phyloP scores from a whole-genome alignment of 2,888 invertebrate species.

The Cabera pusaria region DNA sequence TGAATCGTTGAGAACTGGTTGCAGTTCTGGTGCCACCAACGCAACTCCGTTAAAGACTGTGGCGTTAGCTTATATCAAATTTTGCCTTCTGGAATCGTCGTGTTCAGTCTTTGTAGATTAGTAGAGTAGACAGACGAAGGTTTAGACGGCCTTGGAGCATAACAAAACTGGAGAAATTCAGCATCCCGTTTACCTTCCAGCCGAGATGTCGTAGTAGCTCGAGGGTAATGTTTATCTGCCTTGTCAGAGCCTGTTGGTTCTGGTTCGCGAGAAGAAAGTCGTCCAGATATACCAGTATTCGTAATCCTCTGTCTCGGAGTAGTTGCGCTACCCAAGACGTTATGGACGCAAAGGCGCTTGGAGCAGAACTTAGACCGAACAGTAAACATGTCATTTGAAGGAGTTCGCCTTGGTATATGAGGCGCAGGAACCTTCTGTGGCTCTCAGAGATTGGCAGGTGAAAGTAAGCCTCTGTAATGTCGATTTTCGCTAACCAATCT shows the following conservation, averaged over 20 bases:
- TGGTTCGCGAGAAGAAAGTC: constrained; percentile 5
- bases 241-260: background rate
- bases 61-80: background rate
- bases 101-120: background rate
- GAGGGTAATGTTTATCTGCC: constrained; percentile 1
- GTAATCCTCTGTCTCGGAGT: constrained; percentile 26
- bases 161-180: constrained; percentile 15
- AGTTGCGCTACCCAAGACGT: constrained; percentile 33
- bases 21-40: constrained; percentile 6
- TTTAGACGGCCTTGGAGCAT: constrained; percentile 6
- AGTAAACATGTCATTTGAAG: constrained; percentile 39
- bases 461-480: constrained; percentile 30
- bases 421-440: constrained; percentile 31
- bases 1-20: constrained; percentile 1
- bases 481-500: constrained; percentile 36
- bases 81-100: background rate
- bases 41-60: background rate
- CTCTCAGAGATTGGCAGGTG: constrained; percentile 25
- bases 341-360: constrained; percentile 29
- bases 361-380: constrained; percentile 38
- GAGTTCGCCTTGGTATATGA: constrained; percentile 27
- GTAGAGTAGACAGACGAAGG: too few relatives aligned
- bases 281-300: constrained; percentile 27
- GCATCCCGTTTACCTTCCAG: constrained; percentile 19
- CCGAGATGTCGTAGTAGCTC: constrained; percentile 6